Base-by-base conservation (phyloP, 2,888 invertebrate genomes). In the Empis livida region DNA sequence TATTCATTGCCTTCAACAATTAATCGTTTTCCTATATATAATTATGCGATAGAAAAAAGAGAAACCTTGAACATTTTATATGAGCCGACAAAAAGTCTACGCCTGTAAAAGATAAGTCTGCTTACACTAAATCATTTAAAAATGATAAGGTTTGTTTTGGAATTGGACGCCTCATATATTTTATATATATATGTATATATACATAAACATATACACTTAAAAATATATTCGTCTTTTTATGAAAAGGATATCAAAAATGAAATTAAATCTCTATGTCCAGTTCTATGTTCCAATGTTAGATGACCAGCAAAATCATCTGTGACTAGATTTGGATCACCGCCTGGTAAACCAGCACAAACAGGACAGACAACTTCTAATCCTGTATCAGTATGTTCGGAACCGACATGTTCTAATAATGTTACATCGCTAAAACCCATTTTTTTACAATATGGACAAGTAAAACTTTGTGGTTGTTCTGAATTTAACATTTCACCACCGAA, bases 231-330 rank as follows among this genome's bases (percentile, higher is more conserved):
- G 23, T 27, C 23, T 38, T 42, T 37, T 55, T 58, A 57, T 43
- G 52, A 75, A 79, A 79, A 79, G 80, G 80, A 80, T 80, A 80
- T 80, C 64, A 90, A 72, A 79, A 91, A 90, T 59, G 89, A 88
- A 70, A 91, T 93, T 64, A 93, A 79, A 76, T 94, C 94, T 70
- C 93, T 77, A 58, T 86, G 83, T 61, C 84, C 85, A 63, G 81
- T 82, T 62, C 92, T 82, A 73, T 97, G 97, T 70, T 96, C 95
- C 58, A 94, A 73, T 52, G 90, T 87, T 63, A 97, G 80, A 77
- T 97, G 97, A 61, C 91, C 89, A 56, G 92, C 87, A 73, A 97
- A 92, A 76, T 97, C 96, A 74, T 96, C 95, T 54, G 95, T 95
- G 71, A 95, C 90, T 67, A 93, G 83, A 75, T 96, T 96, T 52